Evolutionary conservation across 2,113 vertebrate genomes (phyloP), one percentile per base, ranked within the genome.

Genomic region (Talpa occidentalis): DNA sequence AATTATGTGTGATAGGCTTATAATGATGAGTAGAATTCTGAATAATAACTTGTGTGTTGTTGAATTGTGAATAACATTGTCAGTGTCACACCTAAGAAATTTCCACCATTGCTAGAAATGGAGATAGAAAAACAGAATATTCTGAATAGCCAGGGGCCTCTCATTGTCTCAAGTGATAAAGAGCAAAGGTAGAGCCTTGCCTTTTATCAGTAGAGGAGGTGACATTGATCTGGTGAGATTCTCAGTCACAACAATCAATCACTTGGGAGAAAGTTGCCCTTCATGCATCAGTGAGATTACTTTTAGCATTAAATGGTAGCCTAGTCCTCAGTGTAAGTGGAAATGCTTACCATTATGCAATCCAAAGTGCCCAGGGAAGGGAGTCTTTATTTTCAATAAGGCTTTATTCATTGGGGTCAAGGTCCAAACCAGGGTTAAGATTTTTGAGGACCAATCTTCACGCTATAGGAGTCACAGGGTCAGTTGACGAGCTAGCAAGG

Each of bases 151-250:
- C 56, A 82, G 37, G 15, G 28, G 84, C 32, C 73, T 95, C 3
- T 0, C 64, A 5, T 79, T 87, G 93, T 90, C 88, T 92, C 44
- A 24, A 81, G 73, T 76, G 81, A 95, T 66, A 90, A 92, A 90
- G 90, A 96, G 93, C 80, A 56, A 88, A 95, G 64, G n/a, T 64
- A 95, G 67, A 96, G 84, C 56, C 78, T 37, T 56, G 90, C 19
- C 95, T 96, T 97, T 94, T 92, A 96, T 94, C 93, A 93, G 67
- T 69, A 92, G 35, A 92, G 72, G 84, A 88, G 82, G 62, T 92
- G 88, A 91, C 90, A 95, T 93, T 93, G 88, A 92, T 94, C 88
- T 88, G 81, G 78, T 88, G 78, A 88, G 35, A 93, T 85, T 91
- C 88, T 37, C 54, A 93, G 73, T 85, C 90, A 24, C 40, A 67